phyloP scores from a whole-genome alignment of 2,888 invertebrate genomes.

The Mantis religiosa region DNA sequence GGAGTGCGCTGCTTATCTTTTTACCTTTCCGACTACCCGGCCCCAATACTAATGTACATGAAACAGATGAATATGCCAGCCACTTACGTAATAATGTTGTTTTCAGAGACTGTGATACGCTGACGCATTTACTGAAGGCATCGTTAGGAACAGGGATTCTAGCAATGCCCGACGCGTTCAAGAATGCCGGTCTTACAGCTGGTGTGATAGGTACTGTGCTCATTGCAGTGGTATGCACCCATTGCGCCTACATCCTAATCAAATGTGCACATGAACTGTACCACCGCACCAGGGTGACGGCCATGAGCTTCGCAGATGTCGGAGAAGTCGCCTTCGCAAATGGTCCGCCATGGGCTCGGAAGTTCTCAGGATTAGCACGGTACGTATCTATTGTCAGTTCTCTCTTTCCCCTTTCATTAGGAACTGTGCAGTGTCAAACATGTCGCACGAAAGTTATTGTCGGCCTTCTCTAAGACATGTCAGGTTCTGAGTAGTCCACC shows the following conservation, averaged over 20 bases:
- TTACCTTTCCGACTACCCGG: too few species aligned
- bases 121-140: constrained; percentile 92
- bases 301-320: constrained; percentile 83
- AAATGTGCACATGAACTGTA: constrained; percentile 80
- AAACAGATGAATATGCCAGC: too few species aligned
- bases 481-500: too few species aligned
- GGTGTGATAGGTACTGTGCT: constrained; percentile 80
- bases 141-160: constrained; percentile 95
- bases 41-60: too few species aligned
- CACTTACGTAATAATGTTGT: too few species aligned
- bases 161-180: constrained; percentile 90
- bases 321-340: constrained; percentile 74
- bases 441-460: too few species aligned
- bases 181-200: constrained; percentile 76
- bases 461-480: too few species aligned
- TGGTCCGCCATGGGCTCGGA: constrained; percentile 66
- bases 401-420: too few species aligned
- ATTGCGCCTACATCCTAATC: constrained; percentile 89
- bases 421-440: too few species aligned
- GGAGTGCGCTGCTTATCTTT: too few species aligned
- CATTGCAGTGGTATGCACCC: constrained; percentile 86
- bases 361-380: constrained; percentile 62
- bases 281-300: constrained; percentile 61
- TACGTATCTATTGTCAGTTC: too few species aligned
- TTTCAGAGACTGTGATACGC: constrained; percentile 81